Evolutionary conservation across 2,113 vertebrate genomes (phyloP), one percentile per base, ranked within the genome.

Genomic region (Donacobius atricapilla): DNA sequence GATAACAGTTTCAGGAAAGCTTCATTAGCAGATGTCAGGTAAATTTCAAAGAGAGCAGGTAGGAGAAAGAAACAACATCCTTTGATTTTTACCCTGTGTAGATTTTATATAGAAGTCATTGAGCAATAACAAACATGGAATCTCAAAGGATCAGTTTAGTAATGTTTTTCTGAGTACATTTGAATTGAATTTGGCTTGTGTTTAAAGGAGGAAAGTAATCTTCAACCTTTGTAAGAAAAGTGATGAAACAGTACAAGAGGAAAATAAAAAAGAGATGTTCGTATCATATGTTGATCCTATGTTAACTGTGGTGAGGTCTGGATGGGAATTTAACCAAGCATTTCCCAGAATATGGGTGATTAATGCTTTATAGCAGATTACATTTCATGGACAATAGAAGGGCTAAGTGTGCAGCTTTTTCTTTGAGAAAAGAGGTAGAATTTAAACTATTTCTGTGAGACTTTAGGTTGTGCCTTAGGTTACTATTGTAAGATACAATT

Each of bases 381-480:
- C 3, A 15, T 77, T 83, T 72, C 3, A 4, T 19, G 50, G 50
- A 31, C 1, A 6, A 70, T 24, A 83, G 58, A 51, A n/a, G 25
- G 50, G 30, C n/a, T 44, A 33, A 57, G 14, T 56, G 54, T 79
- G 57, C 44, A 45, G n/a, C 37, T 64, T 83, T 45, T 92, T 53
- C 63, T 70, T n/a, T 33, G 45, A 82, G 35, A 71, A 44, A 90
- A 82, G 30, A 89, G 28, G 51, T 50, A 44, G 48, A 91, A 64
- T 85, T 85, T 66, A 57, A 76, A 53, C 47, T 33, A 54, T 40
- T 88, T 73, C 61, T 91, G 48, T 31, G 86, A 80, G 75, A 69
- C 21, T 50, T 95, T 83, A 80, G 51, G 54, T 75, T 94, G 73
- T 91, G 93, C 80, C 79, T 92, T 53, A 80, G 82, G 95, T 93